phyloP scores from a whole-genome alignment of 2,888 invertebrate species.

The Eupeodes latifasciatus region DNA sequence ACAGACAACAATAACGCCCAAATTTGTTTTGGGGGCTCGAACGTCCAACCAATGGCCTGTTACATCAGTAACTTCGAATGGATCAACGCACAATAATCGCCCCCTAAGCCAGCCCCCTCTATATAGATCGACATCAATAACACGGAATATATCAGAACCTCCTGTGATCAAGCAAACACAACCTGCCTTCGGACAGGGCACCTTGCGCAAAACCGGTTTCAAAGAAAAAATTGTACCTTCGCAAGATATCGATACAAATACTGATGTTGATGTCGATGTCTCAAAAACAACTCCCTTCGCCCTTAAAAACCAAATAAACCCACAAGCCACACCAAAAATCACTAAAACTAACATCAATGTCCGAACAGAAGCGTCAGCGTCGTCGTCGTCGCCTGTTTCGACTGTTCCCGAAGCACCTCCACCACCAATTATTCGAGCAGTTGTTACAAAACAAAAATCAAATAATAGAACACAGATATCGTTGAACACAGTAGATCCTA shows the following conservation, averaged over 20 bases:
- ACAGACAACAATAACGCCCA: constrained; percentile 72
- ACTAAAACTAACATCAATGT: constrained; percentile 16
- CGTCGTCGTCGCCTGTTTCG: not conserved
- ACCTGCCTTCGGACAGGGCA: constrained; percentile 84
- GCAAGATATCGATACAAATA: constrained; percentile 77
- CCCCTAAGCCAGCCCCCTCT: constrained; percentile 46
- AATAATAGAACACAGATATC: constrained; percentile 55
- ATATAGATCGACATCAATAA: constrained; percentile 51
- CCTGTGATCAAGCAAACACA: constrained; percentile 43
- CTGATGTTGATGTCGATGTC: constrained; percentile 7
- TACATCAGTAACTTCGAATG: constrained; percentile 23
- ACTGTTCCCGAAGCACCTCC: constrained; percentile 46
- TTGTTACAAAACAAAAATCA: constrained; percentile 76
- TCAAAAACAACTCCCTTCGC: constrained; percentile 42
- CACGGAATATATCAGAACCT: constrained; percentile 48
- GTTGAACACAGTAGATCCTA: constrained; percentile 84
- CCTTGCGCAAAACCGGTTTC: constrained; percentile 84
- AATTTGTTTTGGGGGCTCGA: constrained; percentile 61
- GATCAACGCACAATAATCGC: constrained; percentile 52
- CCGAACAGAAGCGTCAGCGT: not conserved
- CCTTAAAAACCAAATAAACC: constrained; percentile 72
- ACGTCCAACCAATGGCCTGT: constrained; percentile 79
- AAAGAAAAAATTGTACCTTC: constrained; percentile 83
- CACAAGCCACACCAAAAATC: constrained; percentile 79
- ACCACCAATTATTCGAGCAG: constrained; percentile 75